Base-by-base conservation (phyloP, 1,140 invertebrate species). In the Andricus grossulariae region DNA sequence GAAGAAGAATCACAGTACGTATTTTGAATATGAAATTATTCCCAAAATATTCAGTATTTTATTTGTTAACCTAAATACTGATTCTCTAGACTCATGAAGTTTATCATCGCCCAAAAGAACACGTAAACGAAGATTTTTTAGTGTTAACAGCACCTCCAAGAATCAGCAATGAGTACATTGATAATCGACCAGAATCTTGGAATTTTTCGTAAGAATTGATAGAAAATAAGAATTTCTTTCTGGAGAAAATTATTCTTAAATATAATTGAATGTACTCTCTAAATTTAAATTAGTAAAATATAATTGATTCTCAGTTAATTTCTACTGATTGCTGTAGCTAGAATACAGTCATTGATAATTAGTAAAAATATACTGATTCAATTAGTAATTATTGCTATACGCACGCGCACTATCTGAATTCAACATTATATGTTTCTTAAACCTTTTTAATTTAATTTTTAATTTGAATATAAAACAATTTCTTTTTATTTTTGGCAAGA, bases 51-150 rank as follows among this genome's bases (percentile, higher is more conserved):
- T 73, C 66, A 39, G 13, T 21, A 15, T 60, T 60, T 32, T 32
- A 21, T 60, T 60, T 25, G 7, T 3, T 32, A 66, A 66, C 60
- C 16, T 52, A 52, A 32, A 73, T 21, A 55, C 50, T 75, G n/a
- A 50, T 50, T 12, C 80, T 71, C 5, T 52, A 90, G 90, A 81
- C 83, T 74, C 90, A 90, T 75, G 73, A 87, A 45, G 82, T 90
- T 19, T 39, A 79, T 76, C 83, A 81, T 60, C 82, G 84, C 45
- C 83, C 85, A 15, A 86, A 79, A 21, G 82, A 83, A 51, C 75
- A 81, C n/a, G 70, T 80, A 10, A 78, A 85, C 13, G 83, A 91
- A 49, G 88, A 88, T 74, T 83, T 83, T 79, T 52, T 88, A 10
- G 50, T 82, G 13, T 57, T 88, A 5, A 78, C 76, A 0, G 78